Conservation (phyloP, 2,113 vertebrate genomes). For the Benitochromis conjunctus region DNA sequence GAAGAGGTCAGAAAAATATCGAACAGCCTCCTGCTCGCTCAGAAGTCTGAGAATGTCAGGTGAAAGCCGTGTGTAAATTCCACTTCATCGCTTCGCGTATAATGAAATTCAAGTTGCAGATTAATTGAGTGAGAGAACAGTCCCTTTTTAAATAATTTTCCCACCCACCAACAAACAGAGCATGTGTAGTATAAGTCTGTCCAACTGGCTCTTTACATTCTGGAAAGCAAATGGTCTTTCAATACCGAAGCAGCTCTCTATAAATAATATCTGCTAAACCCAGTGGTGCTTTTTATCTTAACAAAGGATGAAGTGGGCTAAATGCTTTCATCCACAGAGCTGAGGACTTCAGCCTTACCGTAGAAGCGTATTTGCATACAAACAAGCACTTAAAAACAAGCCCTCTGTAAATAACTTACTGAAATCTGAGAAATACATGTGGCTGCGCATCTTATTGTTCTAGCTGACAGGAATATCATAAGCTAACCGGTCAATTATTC, state of each 20-base stretch:
- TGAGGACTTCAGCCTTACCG: slow-evolving; percentile 7
- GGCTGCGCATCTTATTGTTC: slow-evolving; percentile 32
- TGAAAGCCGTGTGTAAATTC: slow-evolving; percentile 22
- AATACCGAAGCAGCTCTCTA: slow-evolving; percentile 23
- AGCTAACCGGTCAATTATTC: slow-evolving; percentile 52
- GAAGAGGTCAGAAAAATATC: slow-evolving; percentile 49
- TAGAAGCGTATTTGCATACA: slow-evolving; percentile 28
- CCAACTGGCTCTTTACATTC: slow-evolving; percentile 28
- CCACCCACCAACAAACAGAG: not conserved
- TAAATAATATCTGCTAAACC: slow-evolving; percentile 39
- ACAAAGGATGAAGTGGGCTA: slow-evolving; percentile 37
- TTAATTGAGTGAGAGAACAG: slow-evolving; percentile 5
- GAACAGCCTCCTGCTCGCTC: slow-evolving; percentile 35
- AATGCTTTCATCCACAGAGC: slow-evolving; percentile 36
- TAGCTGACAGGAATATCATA: slow-evolving; percentile 41
- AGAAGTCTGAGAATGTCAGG: slow-evolving; percentile 2
- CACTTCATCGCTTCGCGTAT: not conserved
- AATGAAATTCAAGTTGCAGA: slow-evolving; percentile 26
- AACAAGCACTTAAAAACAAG: slow-evolving; percentile 38
- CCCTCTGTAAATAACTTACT: slow-evolving; percentile 43
- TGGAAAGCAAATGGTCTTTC: slow-evolving; percentile 24
- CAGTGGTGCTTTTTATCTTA: slow-evolving; percentile 31
- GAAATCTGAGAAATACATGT: slow-evolving; percentile 18
- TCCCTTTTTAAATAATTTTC: not conserved
- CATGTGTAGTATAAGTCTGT: not conserved